Conservation (phyloP, 2,113 vertebrate species). For the Malurus melanocephalus region DNA sequence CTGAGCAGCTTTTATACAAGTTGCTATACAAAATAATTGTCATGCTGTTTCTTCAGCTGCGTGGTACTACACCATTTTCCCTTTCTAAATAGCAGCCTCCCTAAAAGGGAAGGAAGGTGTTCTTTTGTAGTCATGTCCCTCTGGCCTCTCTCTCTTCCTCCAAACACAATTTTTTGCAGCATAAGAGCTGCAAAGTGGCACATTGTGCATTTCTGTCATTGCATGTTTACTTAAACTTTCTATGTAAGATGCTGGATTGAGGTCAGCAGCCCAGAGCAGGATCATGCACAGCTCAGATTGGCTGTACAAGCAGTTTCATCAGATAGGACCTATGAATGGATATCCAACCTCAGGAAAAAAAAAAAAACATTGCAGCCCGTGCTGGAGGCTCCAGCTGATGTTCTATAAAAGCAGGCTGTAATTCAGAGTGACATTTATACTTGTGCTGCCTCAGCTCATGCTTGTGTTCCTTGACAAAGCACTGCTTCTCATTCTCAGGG, state of each 20-base stretch:
- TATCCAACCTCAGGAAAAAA: background rate
- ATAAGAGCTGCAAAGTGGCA: background rate
- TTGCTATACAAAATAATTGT: slow-evolving; percentile 19
- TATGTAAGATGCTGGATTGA: background rate
- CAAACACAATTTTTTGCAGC: background rate
- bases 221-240: fast-evolving
- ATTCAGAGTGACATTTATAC: background rate
- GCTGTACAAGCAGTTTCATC: background rate
- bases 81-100: slow-evolving; percentile 36
- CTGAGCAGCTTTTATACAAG: background rate
- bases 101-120: slow-evolving; percentile 34
- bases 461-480: background rate
- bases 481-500: background rate
- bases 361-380: background rate
- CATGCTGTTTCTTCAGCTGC: slow-evolving; percentile 41
- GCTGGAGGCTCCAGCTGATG: background rate
- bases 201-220: background rate
- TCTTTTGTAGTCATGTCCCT: background rate
- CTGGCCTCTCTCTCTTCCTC: slow-evolving; percentile 7
- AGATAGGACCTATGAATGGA: background rate
- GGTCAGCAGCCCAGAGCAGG: background rate
- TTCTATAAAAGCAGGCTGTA: background rate
- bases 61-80: background rate
- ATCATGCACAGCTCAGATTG: background rate
- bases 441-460: background rate